Evolutionary conservation across 2,113 vertebrate species (phyloP).

Genomic region (Gorsachius goisagi): DNA sequence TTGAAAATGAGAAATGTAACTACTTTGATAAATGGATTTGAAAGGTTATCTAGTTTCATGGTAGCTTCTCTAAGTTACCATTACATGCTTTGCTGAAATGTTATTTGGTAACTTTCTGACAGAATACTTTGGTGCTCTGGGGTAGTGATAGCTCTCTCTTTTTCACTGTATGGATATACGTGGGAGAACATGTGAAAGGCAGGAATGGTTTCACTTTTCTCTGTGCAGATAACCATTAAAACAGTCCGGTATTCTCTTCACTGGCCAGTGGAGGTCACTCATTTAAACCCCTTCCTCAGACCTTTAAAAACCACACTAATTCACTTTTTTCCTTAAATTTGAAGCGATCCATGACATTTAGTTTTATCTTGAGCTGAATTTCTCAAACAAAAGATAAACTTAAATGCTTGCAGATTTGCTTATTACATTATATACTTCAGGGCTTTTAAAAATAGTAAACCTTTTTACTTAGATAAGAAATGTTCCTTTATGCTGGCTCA

Average conservation of each 20-base stretch:
- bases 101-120: slow-evolving; percentile 3
- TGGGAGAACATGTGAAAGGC: neutral
- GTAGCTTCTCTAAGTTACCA: neutral
- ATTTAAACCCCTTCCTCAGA: neutral
- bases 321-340: neutral
- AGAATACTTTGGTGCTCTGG: neutral
- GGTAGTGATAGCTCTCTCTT: neutral
- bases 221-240: neutral
- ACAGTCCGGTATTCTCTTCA: neutral
- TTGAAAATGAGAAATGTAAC: slow-evolving; percentile 49
- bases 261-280: neutral
- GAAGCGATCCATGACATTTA: neutral
- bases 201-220: neutral
- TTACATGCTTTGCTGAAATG: neutral
- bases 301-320: neutral
- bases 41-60: slow-evolving; percentile 38
- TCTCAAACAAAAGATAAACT: neutral
- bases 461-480: neutral
- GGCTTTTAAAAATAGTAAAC: neutral
- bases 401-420: neutral
- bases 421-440: neutral
- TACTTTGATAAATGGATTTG: slow-evolving; percentile 40
- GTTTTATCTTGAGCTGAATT: neutral
- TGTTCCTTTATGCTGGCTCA: neutral
- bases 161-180: neutral